Percentiles rank a stretch among this genome's conserved stretches.
phyloP scores from a whole-genome alignment of 2,888 invertebrate species.

The Sesia apiformis region DNA sequence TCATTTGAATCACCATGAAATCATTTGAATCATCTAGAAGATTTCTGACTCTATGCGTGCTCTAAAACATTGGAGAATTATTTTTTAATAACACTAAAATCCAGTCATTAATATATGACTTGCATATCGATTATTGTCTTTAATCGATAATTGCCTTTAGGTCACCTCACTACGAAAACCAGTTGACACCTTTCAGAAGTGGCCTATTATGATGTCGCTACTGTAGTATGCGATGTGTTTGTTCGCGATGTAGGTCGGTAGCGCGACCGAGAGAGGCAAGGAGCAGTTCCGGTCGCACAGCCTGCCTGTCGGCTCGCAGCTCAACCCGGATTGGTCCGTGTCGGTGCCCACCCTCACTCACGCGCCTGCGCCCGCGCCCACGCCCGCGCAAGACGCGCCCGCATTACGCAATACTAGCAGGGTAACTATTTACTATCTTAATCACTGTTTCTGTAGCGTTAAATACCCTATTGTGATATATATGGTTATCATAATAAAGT shows the following conservation, averaged over 20 bases:
- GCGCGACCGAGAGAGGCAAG: conserved; percentile 23
- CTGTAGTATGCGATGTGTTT: neutral
- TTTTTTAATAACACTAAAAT: no score
- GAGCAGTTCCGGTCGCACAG: conserved; percentile 78
- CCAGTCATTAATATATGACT: no score
- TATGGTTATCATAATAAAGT: no score
- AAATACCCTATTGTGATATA: no score
- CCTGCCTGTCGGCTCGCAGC: conserved; percentile 74
- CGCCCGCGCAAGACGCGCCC: conserved; percentile 40
- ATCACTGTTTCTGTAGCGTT: neutral
- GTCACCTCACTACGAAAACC: neutral
- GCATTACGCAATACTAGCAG: conserved; percentile 60
- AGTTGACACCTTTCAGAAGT: neutral
- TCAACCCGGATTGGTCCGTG: conserved; percentile 60
- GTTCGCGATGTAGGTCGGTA: conserved; percentile 15
- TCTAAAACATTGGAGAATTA: no score
- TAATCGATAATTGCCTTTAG: no score
- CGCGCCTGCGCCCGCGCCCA: conserved; percentile 5
- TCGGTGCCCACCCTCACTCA: conserved; percentile 25
- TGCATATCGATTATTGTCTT: no score
- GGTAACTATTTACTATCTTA: conserved; percentile 19
- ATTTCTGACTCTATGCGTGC: no score
- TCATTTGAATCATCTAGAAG: no score
- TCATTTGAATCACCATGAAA: no score
- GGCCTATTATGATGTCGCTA: neutral